Conservation (phyloP, 2,113 vertebrate species). For the Larimichthys polyactis region DNA sequence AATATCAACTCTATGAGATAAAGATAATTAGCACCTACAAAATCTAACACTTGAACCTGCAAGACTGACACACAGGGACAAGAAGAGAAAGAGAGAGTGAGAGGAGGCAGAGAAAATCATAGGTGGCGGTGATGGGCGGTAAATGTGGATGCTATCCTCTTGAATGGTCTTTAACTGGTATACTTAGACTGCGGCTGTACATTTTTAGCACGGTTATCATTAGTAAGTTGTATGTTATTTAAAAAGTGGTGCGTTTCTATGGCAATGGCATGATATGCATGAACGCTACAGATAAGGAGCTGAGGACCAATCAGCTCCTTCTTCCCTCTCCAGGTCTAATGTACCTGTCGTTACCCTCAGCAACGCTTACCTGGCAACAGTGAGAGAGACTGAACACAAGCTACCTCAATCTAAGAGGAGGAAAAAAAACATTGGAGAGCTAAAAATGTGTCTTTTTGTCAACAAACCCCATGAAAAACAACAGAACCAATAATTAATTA, state of each 20-base stretch:
- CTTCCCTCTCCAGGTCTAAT: not conserved
- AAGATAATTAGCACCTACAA: not conserved
- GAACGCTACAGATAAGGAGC: not conserved
- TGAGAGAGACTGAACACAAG: not conserved
- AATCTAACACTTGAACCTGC: not conserved
- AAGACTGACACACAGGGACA: not conserved
- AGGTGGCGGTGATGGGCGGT: not conserved
- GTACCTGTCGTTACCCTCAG: not conserved
- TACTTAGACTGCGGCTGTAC: not conserved
- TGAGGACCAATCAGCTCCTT: constrained; percentile 1
- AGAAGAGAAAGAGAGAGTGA: not conserved
- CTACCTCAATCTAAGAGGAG: not conserved
- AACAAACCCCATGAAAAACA: not conserved
- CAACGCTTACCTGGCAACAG: not conserved
- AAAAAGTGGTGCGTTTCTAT: constrained; percentile 12
- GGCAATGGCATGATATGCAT: constrained; percentile 1
- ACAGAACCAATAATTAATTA: not conserved
- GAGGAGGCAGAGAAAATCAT: not conserved
- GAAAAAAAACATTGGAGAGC: not conserved
- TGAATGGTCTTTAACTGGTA: not conserved
- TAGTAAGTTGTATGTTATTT: not conserved
- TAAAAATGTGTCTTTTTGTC: not conserved
- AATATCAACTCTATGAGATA: not conserved
- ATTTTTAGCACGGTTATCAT: not conserved
- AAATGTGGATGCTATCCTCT: not conserved